Evolutionary conservation across 2,113 vertebrate species (phyloP).

Genomic region (Bambusicola thoracicus): DNA sequence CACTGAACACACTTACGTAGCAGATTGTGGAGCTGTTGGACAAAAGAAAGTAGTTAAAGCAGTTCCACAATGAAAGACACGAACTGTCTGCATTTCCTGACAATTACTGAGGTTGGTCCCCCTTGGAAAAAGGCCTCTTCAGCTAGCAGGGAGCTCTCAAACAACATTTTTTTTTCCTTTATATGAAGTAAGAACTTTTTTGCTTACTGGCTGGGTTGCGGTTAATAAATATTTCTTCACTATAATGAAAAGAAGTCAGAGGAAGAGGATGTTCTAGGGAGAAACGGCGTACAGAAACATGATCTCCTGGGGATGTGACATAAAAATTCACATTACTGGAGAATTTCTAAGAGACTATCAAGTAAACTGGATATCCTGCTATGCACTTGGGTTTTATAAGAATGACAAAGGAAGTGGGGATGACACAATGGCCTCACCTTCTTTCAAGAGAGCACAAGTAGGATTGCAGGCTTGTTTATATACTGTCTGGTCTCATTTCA

Average conservation of each 20-base stretch:
- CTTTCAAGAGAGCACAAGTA: neutral
- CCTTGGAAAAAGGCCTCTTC: neutral
- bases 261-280: neutral
- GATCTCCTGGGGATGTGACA: neutral
- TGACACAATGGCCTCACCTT: neutral
- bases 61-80: neutral
- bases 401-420: neutral
- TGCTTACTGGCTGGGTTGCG: neutral
- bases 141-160: neutral
- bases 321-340: neutral
- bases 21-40: neutral
- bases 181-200: neutral
- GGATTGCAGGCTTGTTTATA: neutral
- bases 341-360: neutral
- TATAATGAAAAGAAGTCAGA: neutral
- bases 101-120: slow-evolving; percentile 8
- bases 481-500: neutral
- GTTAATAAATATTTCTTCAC: slow-evolving; percentile 27
- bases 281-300: neutral
- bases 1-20: slow-evolving; percentile 5
- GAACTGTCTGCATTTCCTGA: neutral
- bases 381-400: neutral
- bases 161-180: neutral
- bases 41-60: neutral
- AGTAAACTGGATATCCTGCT: neutral